Base-by-base conservation (phyloP, 2,797 vertebrate species). In the Remorina albescens region DNA sequence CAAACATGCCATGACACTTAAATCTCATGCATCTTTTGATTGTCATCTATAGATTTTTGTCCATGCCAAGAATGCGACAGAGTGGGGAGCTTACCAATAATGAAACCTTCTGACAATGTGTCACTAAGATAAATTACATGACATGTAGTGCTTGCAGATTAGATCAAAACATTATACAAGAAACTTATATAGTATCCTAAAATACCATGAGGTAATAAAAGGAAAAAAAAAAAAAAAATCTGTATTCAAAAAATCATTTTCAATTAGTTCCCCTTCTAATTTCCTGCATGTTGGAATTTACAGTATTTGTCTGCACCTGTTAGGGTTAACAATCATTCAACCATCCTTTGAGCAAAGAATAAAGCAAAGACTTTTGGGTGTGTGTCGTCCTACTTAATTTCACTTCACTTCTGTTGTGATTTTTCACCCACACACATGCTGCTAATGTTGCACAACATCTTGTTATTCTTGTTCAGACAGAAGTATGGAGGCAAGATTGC, bases 251-350 rank as follows among this genome's bases (percentile, higher is more conserved):
- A n/a, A n/a, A n/a, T n/a, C 18, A 7, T 42, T 42, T 19, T 19
- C 1, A 36, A 60, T 83, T 71, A 74, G 71, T 80, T 85, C 80
- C 77, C 23, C 75, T 74, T 80, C 7, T 67, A 6, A 13, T 74
- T 81, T 69, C 25, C 59, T 30, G 19, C 42, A 6, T 25, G 1
- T 1, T 56, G 42, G 36, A 13, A 39, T 21, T 69, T 72, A 23
- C 21, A 11, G 6, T 62, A 1, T 51, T 54, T 18, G 11, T 47
- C 13, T 67, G 64, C 78, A 84, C 58, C 77, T 84, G 80, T 30
- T 30, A 30, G 6, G 6, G 3, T 3, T 30, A 3, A 30, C 3
- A 6, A 30, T 3, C 30, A 30, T 6, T 30, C 3, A 30, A 30
- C 30, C 23, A 47, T 71, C 55, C 72, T 65, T 30, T 67, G 19